Evolutionary conservation across 2,797 vertebrate species (phyloP).

Genomic region (Phylloscopus collybita): DNA sequence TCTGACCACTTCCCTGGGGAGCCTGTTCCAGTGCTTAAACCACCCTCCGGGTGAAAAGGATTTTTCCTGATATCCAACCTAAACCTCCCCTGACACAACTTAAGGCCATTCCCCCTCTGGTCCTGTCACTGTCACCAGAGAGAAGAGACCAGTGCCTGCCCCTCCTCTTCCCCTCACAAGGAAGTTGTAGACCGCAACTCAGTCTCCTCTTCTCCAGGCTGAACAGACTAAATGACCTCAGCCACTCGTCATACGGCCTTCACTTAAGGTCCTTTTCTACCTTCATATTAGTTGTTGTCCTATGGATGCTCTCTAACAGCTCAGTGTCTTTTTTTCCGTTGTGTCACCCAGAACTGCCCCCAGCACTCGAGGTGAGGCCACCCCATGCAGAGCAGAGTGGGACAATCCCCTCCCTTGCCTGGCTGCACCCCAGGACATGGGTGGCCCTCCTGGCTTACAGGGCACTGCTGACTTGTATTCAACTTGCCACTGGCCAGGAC

Average conservation of each 20-base stretch:
- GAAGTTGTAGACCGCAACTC: background rate
- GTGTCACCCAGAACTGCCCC: background rate
- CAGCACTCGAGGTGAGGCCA: accelerated
- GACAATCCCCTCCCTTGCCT: background rate
- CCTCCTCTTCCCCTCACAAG: background rate
- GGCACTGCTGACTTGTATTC: background rate
- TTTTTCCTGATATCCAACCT: background rate
- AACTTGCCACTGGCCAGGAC: accelerated
- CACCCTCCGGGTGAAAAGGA: no score
- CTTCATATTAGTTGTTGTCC: background rate
- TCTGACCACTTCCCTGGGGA: background rate
- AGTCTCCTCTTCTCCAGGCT: background rate
- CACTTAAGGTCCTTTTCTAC: no score
- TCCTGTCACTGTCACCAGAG: background rate
- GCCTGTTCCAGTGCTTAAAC: background rate
- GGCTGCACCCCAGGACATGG: accelerated
- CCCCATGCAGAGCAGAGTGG: background rate
- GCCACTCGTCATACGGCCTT: accelerated
- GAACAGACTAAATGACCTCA: background rate
- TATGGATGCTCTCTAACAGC: accelerated
- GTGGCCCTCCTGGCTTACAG: background rate
- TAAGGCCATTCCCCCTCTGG: background rate
- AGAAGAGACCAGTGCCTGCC: background rate
- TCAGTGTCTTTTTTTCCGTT: background rate
- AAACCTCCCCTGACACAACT: background rate